Base-by-base conservation (phyloP, 2,888 invertebrate species). In the Drosophila mimetica region DNA sequence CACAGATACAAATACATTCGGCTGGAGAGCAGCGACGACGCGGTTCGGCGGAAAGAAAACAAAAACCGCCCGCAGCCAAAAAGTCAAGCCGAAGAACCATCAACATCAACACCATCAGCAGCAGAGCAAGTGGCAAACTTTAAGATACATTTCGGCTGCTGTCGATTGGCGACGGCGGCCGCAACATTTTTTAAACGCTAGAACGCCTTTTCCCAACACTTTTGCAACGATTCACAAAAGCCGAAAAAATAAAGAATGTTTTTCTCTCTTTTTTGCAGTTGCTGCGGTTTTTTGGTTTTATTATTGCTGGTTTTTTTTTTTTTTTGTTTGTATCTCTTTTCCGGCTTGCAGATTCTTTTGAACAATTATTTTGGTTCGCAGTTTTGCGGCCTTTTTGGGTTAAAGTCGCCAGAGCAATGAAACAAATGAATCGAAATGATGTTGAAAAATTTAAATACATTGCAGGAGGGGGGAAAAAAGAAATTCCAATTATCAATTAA, bases 191-290 rank as follows among this genome's bases (percentile, higher is more conserved):
- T 88, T 88, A 83, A 90, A 89, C 84, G 86, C 89, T 89, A 90
- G 89, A 89, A 90, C 89, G 90, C 90, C 89, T 90, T 90, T 89
- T 85, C 83, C 76, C 89, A 86, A 90, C 90, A 90, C 88, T 89
- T 86, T 86, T 85, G 44, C 59, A 51, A 53, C 36, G 36, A 48
- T 18, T 41, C 51, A n/a, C 11, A 60, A 52, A 70, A 55, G 11
- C 42, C 51, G 1, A 64, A 50, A 64, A 50, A 66, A 53, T 57
- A 53, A 52, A 61, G 63, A 63, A 74, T 44, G 11, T 39, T 22
- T 71, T 60, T 44, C 53, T 50, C 48, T 60, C 48, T 57, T 54
- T 54, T 58, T 61, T 70, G 87, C 75, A 77, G 75, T 48, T 37
- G 67, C 75, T 80, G 81, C 81, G 81, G 81, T 86, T 84, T 84